phyloP scores from a whole-genome alignment of 2,888 invertebrate species.

The Nycteola revayana region DNA sequence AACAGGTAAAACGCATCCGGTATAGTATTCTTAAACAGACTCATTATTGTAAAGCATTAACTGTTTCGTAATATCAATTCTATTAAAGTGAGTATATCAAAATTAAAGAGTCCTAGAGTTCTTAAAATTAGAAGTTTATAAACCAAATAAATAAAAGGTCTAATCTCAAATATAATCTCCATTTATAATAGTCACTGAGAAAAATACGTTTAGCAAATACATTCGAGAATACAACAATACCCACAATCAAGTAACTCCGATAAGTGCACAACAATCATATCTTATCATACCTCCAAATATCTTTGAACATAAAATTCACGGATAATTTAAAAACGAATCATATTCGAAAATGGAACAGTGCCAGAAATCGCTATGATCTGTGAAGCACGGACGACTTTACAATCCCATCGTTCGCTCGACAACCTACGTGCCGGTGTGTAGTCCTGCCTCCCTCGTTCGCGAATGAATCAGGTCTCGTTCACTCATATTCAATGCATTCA shows the following conservation, averaged over 20 bases:
- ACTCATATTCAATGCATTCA: slow-evolving; percentile 36
- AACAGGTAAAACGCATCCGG: no score
- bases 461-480: slow-evolving; percentile 25
- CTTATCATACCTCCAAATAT: background rate
- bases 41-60: no score
- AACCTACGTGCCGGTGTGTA: slow-evolving; percentile 48
- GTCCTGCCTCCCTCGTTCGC: slow-evolving; percentile 22
- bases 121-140: no score
- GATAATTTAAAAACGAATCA: slow-evolving; percentile 34
- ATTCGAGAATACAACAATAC: no score
- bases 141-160: no score
- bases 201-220: no score
- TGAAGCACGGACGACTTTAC: slow-evolving; percentile 47
- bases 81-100: no score
- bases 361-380: slow-evolving; percentile 37
- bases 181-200: no score
- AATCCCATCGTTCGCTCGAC: slow-evolving; percentile 36
- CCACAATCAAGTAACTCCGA: background rate
- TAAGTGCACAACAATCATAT: background rate
- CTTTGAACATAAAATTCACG: slow-evolving; percentile 14
- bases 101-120: no score
- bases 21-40: no score
- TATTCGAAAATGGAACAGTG: slow-evolving; percentile 36
- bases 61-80: no score
- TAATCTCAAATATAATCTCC: no score